Base-by-base conservation (phyloP, 2,797 vertebrate genomes). In the Bradypodion pumilum region DNA sequence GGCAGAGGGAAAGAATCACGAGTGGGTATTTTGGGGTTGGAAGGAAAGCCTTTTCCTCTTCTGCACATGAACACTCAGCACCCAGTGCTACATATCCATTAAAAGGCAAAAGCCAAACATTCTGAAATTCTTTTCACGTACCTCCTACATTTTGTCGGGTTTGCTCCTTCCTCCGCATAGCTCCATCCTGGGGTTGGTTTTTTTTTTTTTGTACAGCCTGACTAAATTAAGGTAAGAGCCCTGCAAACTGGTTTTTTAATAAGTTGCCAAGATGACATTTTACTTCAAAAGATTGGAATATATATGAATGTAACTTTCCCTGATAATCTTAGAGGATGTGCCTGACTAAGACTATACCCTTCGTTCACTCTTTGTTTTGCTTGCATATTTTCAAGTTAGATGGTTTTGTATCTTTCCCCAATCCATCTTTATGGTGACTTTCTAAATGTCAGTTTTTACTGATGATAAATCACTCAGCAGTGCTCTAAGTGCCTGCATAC, bases 351-450 rank as follows among this genome's bases (percentile, higher is more conserved):
- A 42, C 16, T 8, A 49, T 52, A 75, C 62, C 19, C 63, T 52
- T 9, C 27, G 1, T 23, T 49, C 29, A 29, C 37, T 62, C 29
- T 87, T 80, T 86, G 88, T 76, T 89, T 82, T 84, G 27, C 42
- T 59, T 63, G 74, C n/a, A 52, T 42, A 2, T 32, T 91, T 91
- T 66, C 72, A 83, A 76, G 80, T 42, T 16, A 74, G 42, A 86
- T 25, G 9, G 25, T 78, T 27, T 21, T n/a, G 4, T 29, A 32
- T 37, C 27, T 25, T 15, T 35, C 73, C 63, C 23, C 35, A 59
- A 2, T 40, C 7, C n/a, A 19, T 46, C 29, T 15, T 37, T 72
- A 46, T 19, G 2, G 35, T 29, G 23, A 2, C 9, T 10, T 82
- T 86, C 19, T 70, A 65, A 83, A 46, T 59, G 19, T 35, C 62